Percentiles rank a stretch among this genome's conserved stretches.
Conservation (phyloP, 2,797 vertebrate species). For the Phoxinus dragarum region DNA sequence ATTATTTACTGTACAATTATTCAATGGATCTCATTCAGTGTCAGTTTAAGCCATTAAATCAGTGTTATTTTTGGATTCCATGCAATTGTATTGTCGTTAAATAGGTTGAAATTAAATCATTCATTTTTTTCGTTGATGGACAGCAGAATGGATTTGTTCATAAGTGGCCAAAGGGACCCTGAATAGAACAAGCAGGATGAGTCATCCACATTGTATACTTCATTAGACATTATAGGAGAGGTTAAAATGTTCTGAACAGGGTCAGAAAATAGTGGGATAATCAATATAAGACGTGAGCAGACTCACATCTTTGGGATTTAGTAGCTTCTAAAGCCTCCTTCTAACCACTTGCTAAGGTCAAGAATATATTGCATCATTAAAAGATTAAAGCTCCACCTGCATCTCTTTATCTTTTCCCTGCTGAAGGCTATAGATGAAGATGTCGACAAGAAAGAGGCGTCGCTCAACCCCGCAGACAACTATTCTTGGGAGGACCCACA, state of each 20-base stretch:
- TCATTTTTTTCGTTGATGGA: not conserved
- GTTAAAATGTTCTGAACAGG: not conserved
- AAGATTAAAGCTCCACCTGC: not conserved
- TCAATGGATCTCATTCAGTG: not conserved
- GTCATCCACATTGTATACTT: not conserved
- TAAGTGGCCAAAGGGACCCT: not conserved
- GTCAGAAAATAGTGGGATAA: not conserved
- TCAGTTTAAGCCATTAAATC: not conserved
- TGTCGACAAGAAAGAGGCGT: slow-evolving; percentile 77
- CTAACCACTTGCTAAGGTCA: not conserved
- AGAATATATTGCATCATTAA: not conserved
- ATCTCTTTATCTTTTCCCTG: slow-evolving; percentile 42
- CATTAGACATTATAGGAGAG: not conserved
- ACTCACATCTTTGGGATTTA: not conserved
- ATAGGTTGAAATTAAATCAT: not conserved
- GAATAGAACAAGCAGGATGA: not conserved
- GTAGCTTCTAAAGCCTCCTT: not conserved
- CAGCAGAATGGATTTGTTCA: slow-evolving; percentile 3
- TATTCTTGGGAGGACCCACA: slow-evolving; percentile 75
- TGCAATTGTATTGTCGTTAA: too few relatives aligned
- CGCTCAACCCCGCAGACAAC: slow-evolving; percentile 61
- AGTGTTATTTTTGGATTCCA: too few relatives aligned
- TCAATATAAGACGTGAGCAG: not conserved
- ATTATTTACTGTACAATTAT: slow-evolving; percentile 25
- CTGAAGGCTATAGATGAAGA: slow-evolving; percentile 77